phyloP scores from a whole-genome alignment of 2,113 vertebrate genomes.

The Blennius ocellaris region DNA sequence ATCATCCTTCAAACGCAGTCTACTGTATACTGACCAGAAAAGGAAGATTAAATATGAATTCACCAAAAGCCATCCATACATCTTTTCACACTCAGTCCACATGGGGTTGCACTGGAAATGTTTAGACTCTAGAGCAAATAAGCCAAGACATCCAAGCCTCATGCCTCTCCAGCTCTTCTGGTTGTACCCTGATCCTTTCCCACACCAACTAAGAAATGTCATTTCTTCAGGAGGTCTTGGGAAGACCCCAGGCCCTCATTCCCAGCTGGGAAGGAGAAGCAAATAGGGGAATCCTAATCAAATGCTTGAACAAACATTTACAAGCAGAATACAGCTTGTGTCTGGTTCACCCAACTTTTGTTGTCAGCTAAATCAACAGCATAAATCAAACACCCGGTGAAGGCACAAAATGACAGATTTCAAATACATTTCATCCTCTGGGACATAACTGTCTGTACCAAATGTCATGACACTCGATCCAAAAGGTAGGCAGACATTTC shows the following conservation, averaged over 20 bases:
- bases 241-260: too few relatives aligned
- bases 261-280: too few relatives aligned
- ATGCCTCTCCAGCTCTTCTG: too few relatives aligned
- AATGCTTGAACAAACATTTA: too few relatives aligned
- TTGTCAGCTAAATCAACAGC: background rate
- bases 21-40: background rate
- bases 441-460: background rate
- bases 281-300: too few relatives aligned
- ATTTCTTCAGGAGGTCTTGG: too few relatives aligned
- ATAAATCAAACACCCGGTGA: background rate
- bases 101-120: too few relatives aligned
- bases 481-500: background rate
- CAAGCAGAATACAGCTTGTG: background rate
- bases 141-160: too few relatives aligned
- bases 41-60: background rate
- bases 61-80: background rate
- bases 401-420: background rate
- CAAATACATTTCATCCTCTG: background rate
- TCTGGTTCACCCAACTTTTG: background rate
- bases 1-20: background rate
- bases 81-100: too few relatives aligned
- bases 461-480: background rate
- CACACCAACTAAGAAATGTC: too few relatives aligned
- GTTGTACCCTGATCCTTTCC: too few relatives aligned
- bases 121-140: too few relatives aligned